Percentiles rank a stretch among this genome's conserved stretches.
Evolutionary conservation across 2,888 invertebrate species (phyloP).

Genomic region (Athalia rosae): DNA sequence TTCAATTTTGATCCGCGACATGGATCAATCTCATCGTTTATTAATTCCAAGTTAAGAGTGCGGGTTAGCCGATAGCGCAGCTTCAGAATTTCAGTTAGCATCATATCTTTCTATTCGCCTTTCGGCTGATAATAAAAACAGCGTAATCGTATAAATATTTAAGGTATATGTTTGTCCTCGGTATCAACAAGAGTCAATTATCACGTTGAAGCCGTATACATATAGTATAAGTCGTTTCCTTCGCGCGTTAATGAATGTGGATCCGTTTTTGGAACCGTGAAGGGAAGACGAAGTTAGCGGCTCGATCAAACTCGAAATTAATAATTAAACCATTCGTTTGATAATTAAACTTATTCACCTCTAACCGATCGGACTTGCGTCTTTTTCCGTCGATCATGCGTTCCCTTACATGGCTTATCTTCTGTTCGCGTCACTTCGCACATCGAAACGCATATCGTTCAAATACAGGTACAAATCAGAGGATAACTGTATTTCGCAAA

Average conservation of each 20-base stretch:
- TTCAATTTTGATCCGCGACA: not conserved
- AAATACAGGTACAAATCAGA: too few species aligned
- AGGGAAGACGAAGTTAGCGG: too few species aligned
- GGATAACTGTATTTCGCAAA: too few species aligned
- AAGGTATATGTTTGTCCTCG: too few species aligned
- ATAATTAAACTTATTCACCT: too few species aligned
- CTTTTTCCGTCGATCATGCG: not conserved
- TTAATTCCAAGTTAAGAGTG: not conserved
- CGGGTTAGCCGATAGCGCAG: constrained; percentile 20
- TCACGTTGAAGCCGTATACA: too few species aligned
- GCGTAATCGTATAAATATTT: not conserved
- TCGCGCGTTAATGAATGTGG: too few species aligned
- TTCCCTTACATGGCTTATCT: constrained; percentile 49
- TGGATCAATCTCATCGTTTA: constrained; percentile 7
- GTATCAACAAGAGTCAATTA: too few species aligned
- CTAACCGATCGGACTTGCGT: not conserved
- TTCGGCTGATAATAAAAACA: not conserved
- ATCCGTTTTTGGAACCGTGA: too few species aligned
- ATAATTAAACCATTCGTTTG: too few species aligned
- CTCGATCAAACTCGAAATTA: too few species aligned
- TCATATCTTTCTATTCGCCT: constrained; percentile 9
- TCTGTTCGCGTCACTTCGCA: constrained; percentile 1
- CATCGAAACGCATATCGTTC: not conserved
- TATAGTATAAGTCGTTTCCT: too few species aligned
- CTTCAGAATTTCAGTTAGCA: not conserved